Conservation (phyloP, 2,113 vertebrate species). For the Grantiella picta region DNA sequence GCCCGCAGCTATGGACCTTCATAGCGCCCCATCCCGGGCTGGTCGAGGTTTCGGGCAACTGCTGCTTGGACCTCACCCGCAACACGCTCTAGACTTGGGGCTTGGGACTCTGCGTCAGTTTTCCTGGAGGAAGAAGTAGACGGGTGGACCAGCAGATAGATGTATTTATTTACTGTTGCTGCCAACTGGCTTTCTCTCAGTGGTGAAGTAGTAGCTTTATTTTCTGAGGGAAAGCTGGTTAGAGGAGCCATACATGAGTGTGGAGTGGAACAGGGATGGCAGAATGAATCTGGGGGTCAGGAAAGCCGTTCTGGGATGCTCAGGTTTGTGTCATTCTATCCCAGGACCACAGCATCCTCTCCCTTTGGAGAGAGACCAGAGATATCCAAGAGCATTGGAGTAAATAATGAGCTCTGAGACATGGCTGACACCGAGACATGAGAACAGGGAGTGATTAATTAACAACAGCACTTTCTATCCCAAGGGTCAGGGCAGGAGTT, state of each 20-base stretch:
- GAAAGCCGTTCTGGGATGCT: not conserved
- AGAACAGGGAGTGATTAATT: not conserved
- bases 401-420: not conserved
- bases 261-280: not conserved
- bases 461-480: not conserved
- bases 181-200: not conserved
- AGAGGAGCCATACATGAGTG: not conserved
- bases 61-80: not conserved
- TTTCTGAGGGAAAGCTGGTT: not conserved
- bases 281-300: not conserved
- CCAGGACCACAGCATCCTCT: not conserved
- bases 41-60: not conserved
- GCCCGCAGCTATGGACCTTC: fast-evolving
- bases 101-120: not conserved
- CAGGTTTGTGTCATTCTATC: not conserved
- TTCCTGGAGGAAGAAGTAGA: not conserved
- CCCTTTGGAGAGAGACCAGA: not conserved
- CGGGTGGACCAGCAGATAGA: fast-evolving
- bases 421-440: not conserved
- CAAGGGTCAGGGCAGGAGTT: not conserved
- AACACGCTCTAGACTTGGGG: not conserved
- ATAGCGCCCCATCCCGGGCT: fast-evolving
- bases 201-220: not conserved
- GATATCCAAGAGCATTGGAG: fast-evolving
- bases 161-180: not conserved